Evolutionary conservation across 2,113 vertebrate genomes (phyloP).

Genomic region (Paradisaea rubra): DNA sequence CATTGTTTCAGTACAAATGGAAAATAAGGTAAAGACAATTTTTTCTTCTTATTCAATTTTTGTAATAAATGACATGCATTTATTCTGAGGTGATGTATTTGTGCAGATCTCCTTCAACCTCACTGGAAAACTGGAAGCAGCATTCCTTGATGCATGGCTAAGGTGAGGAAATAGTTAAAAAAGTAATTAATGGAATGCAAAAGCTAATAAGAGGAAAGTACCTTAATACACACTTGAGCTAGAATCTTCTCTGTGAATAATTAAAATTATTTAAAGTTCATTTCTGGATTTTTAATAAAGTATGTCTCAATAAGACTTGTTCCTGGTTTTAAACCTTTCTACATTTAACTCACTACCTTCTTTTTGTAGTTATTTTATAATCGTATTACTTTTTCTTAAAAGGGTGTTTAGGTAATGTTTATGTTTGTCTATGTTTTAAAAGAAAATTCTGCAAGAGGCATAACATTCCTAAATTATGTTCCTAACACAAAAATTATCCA

Average conservation of each 20-base stretch:
- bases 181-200: conserved; percentile 70
- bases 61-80: background rate
- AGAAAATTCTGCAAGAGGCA: background rate
- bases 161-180: conserved; percentile 64
- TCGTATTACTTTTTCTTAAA: background rate
- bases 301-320: background rate
- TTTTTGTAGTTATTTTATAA: background rate
- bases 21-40: background rate
- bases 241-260: conserved; percentile 62
- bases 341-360: background rate
- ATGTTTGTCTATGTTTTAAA: background rate
- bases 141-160: background rate
- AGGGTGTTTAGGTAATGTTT: background rate
- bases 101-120: background rate
- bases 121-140: background rate
- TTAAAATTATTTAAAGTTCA: conserved; percentile 59
- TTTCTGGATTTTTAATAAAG: conserved; percentile 52
- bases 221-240: conserved; percentile 69
- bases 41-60: background rate
- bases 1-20: background rate
- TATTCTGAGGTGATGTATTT: background rate
- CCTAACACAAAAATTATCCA: background rate
- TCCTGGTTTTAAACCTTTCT: background rate
- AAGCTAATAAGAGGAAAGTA: conserved; percentile 58
- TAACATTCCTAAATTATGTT: background rate